A percentile compares a stretch with the other conserved stretches of the same genome.
Evolutionary conservation across 2,888 invertebrate genomes (phyloP).

Genomic region (Podotricha telesiphe): DNA sequence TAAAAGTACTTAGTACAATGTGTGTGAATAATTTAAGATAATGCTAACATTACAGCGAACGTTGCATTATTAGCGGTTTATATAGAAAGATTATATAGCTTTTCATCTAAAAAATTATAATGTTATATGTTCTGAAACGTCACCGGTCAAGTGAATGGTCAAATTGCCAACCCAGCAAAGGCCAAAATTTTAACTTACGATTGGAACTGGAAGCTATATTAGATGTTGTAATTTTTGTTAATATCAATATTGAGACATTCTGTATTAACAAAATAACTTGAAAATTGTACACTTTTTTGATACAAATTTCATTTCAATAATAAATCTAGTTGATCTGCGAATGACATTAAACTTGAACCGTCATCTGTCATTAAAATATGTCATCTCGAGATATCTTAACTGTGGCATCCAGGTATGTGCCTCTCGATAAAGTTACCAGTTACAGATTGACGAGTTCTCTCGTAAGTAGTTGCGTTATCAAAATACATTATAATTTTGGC

Average conservation of each 20-base stretch:
- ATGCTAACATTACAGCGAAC: not conserved
- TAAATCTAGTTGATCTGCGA: slow-evolving; percentile 12
- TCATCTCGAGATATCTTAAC: not conserved
- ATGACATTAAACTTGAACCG: slow-evolving; percentile 25
- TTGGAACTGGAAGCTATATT: slow-evolving; percentile 27
- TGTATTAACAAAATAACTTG: slow-evolving; percentile 12
- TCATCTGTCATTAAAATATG: slow-evolving; percentile 15
- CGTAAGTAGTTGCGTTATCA: too few species aligned
- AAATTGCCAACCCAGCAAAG: slow-evolving; percentile 49
- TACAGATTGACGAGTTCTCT: not conserved
- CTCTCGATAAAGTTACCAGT: not conserved
- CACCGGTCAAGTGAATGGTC: slow-evolving; percentile 53
- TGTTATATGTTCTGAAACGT: slow-evolving; percentile 51
- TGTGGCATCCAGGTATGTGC: slow-evolving; percentile 7
- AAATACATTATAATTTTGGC: too few species aligned
- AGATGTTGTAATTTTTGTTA: not conserved
- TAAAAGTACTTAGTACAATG: slow-evolving; percentile 1
- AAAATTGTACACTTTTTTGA: slow-evolving; percentile 8
- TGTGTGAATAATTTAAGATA: slow-evolving; percentile 14
- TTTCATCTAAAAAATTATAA: slow-evolving; percentile 25
- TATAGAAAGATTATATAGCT: not conserved
- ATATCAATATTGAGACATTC: slow-evolving; percentile 19
- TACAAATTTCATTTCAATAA: slow-evolving; percentile 32
- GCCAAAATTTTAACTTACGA: slow-evolving; percentile 48
- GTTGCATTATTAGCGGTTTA: not conserved